phyloP scores from a whole-genome alignment of 2,797 vertebrate genomes.

The Enoplosus armatus region DNA sequence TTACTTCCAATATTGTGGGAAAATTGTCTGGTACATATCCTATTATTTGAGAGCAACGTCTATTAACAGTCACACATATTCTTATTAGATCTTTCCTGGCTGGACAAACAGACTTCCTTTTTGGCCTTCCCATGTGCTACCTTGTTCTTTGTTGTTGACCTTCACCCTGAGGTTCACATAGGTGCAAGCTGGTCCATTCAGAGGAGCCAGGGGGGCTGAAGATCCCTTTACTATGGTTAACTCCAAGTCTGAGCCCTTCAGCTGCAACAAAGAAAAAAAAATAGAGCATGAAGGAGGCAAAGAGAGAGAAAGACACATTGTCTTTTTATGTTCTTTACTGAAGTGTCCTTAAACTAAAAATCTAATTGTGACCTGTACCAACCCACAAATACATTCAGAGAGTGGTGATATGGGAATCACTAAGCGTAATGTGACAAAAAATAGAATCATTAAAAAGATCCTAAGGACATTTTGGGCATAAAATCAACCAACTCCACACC shows the following conservation, averaged over 20 bases:
- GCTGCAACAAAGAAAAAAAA: slow-evolving; percentile 77
- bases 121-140: slow-evolving; percentile 73
- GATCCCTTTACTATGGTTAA: slow-evolving; percentile 91
- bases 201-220: slow-evolving; percentile 53
- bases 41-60: neutral
- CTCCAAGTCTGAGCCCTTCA: slow-evolving; percentile 95
- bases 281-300: neutral
- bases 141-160: slow-evolving; percentile 89
- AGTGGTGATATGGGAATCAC: neutral
- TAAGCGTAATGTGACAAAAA: neutral
- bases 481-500: neutral
- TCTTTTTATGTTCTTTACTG: neutral
- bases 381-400: neutral
- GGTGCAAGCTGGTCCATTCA: slow-evolving; percentile 89
- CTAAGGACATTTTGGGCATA: neutral
- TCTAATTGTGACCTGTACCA: neutral
- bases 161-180: slow-evolving; percentile 91
- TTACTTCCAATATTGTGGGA: neutral
- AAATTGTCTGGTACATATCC: neutral
- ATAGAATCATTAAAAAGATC: neutral
- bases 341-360: neutral
- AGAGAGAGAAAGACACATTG: neutral
- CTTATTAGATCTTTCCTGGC: neutral
- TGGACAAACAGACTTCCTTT: neutral
- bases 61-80: neutral